These are phyloP conservation scores for Tinea semifulvella DNA, from an alignment of 2,888 invertebrate species.

Conservation along the genomic window DNA sequence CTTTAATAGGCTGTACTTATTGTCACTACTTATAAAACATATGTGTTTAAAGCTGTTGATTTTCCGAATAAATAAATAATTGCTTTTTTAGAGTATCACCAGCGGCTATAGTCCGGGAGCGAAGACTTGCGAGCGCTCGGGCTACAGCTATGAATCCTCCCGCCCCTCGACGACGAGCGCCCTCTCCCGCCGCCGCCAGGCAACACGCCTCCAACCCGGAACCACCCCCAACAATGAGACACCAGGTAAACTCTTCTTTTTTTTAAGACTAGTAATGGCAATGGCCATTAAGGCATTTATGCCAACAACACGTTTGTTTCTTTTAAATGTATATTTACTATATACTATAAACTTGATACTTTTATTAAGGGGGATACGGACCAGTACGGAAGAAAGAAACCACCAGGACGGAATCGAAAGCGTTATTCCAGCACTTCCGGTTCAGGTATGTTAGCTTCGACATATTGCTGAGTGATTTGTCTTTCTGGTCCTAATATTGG, in stretches of 20 bases:
- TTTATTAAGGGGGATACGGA: slow-evolving; percentile 48
- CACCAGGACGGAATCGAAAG: slow-evolving; percentile 43
- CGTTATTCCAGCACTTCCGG: slow-evolving; percentile 60
- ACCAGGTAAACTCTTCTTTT: slow-evolving; percentile 39
- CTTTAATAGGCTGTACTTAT: too few species aligned
- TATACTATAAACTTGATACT: background rate
- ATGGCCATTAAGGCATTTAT: too few species aligned
- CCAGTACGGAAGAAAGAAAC: slow-evolving; percentile 49
- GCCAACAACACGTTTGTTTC: too few species aligned
- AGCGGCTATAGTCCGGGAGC: slow-evolving; percentile 71
- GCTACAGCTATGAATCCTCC: slow-evolving; percentile 80
- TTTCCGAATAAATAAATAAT: too few species aligned
- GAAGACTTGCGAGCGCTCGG: slow-evolving; percentile 70
- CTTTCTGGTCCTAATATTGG: background rate
- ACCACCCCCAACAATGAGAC: slow-evolving; percentile 56
- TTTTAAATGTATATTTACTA: background rate
- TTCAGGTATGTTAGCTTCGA: slow-evolving; percentile 53
- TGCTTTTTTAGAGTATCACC: slow-evolving; percentile 63
- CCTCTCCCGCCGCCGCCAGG: slow-evolving; percentile 52
- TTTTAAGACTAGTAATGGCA: background rate
- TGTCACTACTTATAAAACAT: too few species aligned
- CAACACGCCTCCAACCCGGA: slow-evolving; percentile 69
- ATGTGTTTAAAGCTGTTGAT: too few species aligned
- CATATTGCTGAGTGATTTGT: too few species aligned
- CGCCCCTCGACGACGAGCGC: slow-evolving; percentile 68